Evolutionary conservation across 1,140 invertebrate genomes (phyloP), one percentile per base, ranked within the genome.

Genomic region (Drosophila sturtevanti): DNA sequence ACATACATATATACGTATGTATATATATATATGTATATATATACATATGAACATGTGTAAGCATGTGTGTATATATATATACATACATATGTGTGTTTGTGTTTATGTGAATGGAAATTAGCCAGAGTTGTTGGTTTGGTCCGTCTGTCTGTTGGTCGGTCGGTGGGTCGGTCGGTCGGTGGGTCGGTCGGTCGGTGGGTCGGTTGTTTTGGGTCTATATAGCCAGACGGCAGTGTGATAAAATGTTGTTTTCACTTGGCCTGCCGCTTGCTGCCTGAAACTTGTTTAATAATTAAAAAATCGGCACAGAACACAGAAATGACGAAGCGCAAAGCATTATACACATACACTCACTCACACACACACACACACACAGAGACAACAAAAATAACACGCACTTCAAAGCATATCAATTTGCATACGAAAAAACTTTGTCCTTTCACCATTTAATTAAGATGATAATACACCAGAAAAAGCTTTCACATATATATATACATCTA

Each of bases 221-320:
- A 9, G 18, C 27, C 27, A 9, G 18, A 11, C 24, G 22, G 60
- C 22, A 12, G 41, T 12, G 31, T 85, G 81, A 85, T 86, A 86
- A 86, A 86, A 81, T 81, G 68, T 73, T 79, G 77, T 81, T 81
- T 77, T 81, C 69, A 67, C 78, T 66, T 75, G 61, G 58, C 48
- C 66, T 74, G 55, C 35, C 69, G 37, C 4, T 5, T 18, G 41
- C 69, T 21, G 14, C 41, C 41, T 68, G 73, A 78, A 85, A 85
- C 81, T 85, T 86, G 81, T 85, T 85, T 85, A 81, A 86, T 86
- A 85, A 86, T 85, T 85, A 76, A 81, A 84, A 69, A 85, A 77
- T 80, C 60, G 66, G 52, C 77, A 21, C 54, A 68, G 69, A 44
- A 44, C 41, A 16, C 2, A 44, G 6, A 48, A 48, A 48, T 48